A percentile compares a stretch with the other conserved stretches of the same genome.
Conservation (phyloP, 2,888 invertebrate species). For the Ectropis crepuscularia region DNA sequence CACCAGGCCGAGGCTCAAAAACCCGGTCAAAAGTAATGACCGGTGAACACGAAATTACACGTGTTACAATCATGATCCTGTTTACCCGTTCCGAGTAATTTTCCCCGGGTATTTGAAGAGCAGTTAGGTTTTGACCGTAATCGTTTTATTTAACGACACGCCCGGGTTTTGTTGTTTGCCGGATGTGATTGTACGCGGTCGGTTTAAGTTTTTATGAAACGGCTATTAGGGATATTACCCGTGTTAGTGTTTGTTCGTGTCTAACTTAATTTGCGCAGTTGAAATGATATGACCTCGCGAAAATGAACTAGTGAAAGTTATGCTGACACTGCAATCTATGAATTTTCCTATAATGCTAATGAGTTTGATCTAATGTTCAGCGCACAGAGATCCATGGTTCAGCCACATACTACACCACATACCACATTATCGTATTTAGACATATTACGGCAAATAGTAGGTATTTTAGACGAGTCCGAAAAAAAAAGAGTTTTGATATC, state of each 20-base stretch:
- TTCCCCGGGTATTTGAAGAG: conserved; percentile 68
- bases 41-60: conserved; percentile 78
- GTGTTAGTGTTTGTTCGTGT: conserved; percentile 16
- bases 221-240: conserved; percentile 29
- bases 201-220: conserved; percentile 49
- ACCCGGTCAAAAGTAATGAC: conserved; percentile 75
- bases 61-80: conserved; percentile 79
- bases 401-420: too few species aligned
- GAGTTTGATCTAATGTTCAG: too few species aligned
- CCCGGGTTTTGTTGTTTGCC: conserved; percentile 45
- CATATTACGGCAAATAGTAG: too few species aligned
- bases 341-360: too few species aligned
- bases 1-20: conserved; percentile 43
- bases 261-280: conserved; percentile 18
- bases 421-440: too few species aligned
- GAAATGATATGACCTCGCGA: neutral
- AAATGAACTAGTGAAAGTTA: conserved; percentile 5
- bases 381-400: too few species aligned
- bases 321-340: neutral
- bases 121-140: conserved; percentile 69
- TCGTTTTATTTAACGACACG: conserved; percentile 69
- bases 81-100: conserved; percentile 70
- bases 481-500: too few species aligned
- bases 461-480: too few species aligned
- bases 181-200: conserved; percentile 50